A percentile compares a stretch with the other conserved stretches of the same genome.
These are phyloP conservation scores for Acrobasis suavella DNA, from an alignment of 2,888 invertebrate genomes.

Conservation along the genomic window DNA sequence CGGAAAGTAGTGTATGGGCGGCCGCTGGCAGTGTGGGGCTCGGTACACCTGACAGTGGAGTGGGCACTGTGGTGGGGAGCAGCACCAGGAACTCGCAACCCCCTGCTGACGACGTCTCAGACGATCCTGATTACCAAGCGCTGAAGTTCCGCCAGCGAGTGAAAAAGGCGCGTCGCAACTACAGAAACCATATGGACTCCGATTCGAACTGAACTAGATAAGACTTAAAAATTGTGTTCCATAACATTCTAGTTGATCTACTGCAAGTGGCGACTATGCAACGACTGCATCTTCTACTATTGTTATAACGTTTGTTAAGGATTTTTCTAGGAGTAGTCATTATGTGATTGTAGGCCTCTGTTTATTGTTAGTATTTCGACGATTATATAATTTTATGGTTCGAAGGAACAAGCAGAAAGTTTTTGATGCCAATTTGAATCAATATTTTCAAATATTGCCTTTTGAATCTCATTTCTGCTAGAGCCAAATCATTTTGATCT, in stretches of 20 bases:
- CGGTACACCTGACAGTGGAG: constrained; percentile 69
- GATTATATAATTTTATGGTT: not conserved
- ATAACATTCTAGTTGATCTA: constrained; percentile 32
- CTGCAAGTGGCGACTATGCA: constrained; percentile 35
- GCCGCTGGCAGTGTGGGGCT: constrained; percentile 30
- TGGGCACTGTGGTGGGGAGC: constrained; percentile 62
- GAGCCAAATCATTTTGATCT: constrained; percentile 14
- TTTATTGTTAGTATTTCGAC: constrained; percentile 4
- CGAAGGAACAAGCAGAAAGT: not conserved
- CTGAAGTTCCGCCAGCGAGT: constrained; percentile 82
- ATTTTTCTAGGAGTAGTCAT: constrained; percentile 13
- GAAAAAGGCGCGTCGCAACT: constrained; percentile 84
- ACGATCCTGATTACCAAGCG: constrained; percentile 75
- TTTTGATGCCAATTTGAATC: not conserved
- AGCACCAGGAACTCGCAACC: constrained; percentile 52
- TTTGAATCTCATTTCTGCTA: constrained; percentile 17
- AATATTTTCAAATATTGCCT: not conserved
- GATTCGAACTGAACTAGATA: constrained; percentile 81
- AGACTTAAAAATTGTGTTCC: constrained; percentile 38
- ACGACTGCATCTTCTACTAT: constrained; percentile 43
- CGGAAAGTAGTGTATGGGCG: constrained; percentile 47
- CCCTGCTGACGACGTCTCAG: constrained; percentile 59
- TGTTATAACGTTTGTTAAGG: constrained; percentile 33
- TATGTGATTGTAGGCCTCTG: constrained; percentile 16
- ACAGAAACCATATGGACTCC: constrained; percentile 85